Conservation (phyloP, 1,140 invertebrate species). For the Laupala kohalensis region DNA sequence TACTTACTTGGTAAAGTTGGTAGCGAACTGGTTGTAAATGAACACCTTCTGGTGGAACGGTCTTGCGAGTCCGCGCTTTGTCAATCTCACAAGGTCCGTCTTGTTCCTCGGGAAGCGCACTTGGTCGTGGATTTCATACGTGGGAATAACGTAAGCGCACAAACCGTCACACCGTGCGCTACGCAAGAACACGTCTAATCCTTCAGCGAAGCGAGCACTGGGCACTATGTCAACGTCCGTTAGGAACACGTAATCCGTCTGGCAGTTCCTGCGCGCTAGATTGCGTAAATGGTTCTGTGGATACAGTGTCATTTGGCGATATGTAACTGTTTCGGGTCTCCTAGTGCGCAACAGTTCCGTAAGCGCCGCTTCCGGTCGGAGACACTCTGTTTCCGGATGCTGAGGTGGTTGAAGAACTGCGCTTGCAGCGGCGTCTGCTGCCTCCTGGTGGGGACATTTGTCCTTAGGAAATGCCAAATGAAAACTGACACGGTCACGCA, state of each 20-base stretch:
- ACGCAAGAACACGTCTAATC: conserved; percentile 54
- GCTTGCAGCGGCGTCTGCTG: neutral
- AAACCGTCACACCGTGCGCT: conserved; percentile 27
- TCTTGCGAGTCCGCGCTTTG: conserved; percentile 59
- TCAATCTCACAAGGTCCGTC: conserved; percentile 55
- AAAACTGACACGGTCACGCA: conserved; percentile 53
- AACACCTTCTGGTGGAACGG: conserved; percentile 89
- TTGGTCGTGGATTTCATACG: conserved; percentile 70
- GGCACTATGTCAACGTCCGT: conserved; percentile 80
- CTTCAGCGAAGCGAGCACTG: conserved; percentile 45
- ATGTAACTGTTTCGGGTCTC: conserved; percentile 39
- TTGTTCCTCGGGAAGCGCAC: conserved; percentile 68
- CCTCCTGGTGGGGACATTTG: conserved; percentile 23
- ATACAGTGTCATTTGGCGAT: conserved; percentile 59
- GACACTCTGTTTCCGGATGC: conserved; percentile 38
- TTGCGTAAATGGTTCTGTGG: conserved; percentile 80
- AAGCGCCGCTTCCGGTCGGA: conserved; percentile 45
- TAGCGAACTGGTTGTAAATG: conserved; percentile 82
- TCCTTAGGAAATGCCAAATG: conserved; percentile 51
- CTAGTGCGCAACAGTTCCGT: conserved; percentile 35
- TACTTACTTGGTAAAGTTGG: conserved; percentile 81
- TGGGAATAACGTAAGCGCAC: conserved; percentile 85
- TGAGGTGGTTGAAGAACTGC: neutral
- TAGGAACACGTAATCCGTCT: conserved; percentile 58
- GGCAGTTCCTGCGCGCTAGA: conserved; percentile 65